Evolutionary conservation across 53 echinoderm and acorn worm genomes (phyloP).

Genomic region (Stichopus horrens): DNA sequence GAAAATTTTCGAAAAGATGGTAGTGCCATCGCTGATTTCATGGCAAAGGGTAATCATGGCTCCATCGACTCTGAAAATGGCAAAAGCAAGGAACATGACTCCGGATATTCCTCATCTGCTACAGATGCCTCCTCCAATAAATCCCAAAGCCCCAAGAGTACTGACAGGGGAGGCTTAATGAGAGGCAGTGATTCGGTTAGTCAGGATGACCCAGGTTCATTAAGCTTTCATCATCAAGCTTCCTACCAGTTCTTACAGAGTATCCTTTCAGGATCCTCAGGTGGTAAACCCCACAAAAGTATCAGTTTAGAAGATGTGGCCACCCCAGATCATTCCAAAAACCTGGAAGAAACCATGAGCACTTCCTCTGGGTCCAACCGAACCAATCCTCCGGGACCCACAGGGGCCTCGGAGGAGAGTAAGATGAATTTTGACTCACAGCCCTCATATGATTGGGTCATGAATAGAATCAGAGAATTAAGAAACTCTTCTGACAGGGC

Average conservation of each 20-base stretch:
- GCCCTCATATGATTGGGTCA: conserved; percentile 88
- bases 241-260: conserved; percentile 24
- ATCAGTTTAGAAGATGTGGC: background rate
- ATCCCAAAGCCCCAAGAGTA: background rate
- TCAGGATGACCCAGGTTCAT: background rate
- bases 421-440: conserved; percentile 15
- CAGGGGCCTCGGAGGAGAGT: background rate
- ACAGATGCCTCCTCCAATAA: conserved; percentile 27
- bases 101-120: conserved; percentile 75
- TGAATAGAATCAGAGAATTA: conserved; percentile 68
- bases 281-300: background rate
- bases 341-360: background rate
- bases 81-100: conserved; percentile 52
- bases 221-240: conserved; percentile 15
- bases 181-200: background rate
- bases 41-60: too few relatives aligned
- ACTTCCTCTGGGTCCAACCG: background rate
- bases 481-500: conserved; percentile 42
- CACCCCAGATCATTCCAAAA: background rate
- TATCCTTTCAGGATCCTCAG: background rate
- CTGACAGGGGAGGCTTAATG: background rate
- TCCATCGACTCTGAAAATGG: conserved; percentile 26
- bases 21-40: background rate
- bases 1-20: background rate
- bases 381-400: conserved; percentile 35